Evolutionary conservation across 2,113 vertebrate genomes (phyloP).

Genomic region (Urocitellus parryii): DNA sequence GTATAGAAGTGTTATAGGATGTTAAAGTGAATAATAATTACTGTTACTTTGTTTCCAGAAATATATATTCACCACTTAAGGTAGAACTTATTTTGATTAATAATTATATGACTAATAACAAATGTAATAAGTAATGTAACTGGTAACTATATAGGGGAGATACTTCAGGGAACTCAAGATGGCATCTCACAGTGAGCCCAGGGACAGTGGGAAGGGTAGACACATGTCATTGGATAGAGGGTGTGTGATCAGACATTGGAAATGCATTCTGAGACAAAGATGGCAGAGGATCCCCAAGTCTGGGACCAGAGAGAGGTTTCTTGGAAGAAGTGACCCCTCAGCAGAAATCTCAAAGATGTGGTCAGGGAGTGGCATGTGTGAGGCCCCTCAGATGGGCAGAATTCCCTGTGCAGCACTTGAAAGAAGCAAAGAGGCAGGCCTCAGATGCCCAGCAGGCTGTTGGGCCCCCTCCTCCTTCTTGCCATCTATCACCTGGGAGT

Average conservation of each 20-base stretch:
- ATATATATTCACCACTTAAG: not conserved
- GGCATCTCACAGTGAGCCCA: not conserved
- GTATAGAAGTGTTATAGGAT: not conserved
- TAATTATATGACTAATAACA: constrained; percentile 15
- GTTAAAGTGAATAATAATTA: not conserved
- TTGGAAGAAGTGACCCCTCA: not conserved
- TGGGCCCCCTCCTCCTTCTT: not conserved
- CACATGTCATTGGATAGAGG: not conserved
- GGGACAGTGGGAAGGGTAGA: not conserved
- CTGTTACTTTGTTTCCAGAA: not conserved
- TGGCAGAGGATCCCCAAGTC: not conserved
- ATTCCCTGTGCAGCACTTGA: not conserved
- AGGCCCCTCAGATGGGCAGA: not conserved
- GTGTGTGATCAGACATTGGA: not conserved
- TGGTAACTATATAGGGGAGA: not conserved
- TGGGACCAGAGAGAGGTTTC: not conserved
- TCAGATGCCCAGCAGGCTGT: not conserved
- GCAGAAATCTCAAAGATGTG: not conserved
- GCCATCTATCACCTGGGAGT: not conserved
- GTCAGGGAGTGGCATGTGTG: not conserved
- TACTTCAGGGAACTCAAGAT: not conserved
- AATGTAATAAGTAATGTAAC: not conserved
- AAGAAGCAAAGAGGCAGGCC: not conserved
- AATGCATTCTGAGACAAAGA: not conserved
- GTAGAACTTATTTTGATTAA: not conserved